phyloP scores from a whole-genome alignment of 2,888 invertebrate genomes.

The Caenorhabditis angaria region DNA sequence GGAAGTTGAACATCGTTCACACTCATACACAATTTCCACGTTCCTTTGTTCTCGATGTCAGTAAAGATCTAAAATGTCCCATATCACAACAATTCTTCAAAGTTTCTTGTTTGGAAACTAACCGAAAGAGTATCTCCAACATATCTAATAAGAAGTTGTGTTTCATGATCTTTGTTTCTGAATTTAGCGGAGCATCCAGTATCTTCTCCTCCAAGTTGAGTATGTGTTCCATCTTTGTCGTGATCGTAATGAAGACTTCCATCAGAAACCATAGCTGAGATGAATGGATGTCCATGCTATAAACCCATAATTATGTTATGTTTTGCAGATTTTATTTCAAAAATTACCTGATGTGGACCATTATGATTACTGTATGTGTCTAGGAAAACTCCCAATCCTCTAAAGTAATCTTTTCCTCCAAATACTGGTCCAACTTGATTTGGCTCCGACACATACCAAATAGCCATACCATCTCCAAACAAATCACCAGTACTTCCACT shows the following conservation, averaged over 20 bases:
- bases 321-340: neutral
- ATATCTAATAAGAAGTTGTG: slow-evolving; percentile 89
- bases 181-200: slow-evolving; percentile 88
- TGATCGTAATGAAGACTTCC: slow-evolving; percentile 95
- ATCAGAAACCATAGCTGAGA: slow-evolving; percentile 98
- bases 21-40: slow-evolving; percentile 91
- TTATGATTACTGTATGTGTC: slow-evolving; percentile 99
- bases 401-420: slow-evolving; percentile 91
- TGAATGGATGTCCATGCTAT: slow-evolving; percentile 96
- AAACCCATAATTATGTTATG: slow-evolving; percentile 13
- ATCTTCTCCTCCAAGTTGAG: slow-evolving; percentile 81
- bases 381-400: slow-evolving; percentile 87
- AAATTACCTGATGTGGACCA: slow-evolving; percentile 91
- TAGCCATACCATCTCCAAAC: slow-evolving; percentile 81
- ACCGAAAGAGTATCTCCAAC: slow-evolving; percentile 85
- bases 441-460: slow-evolving; percentile 76
- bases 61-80: slow-evolving; percentile 81
- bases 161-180: slow-evolving; percentile 88
- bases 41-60: slow-evolving; percentile 75
- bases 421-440: slow-evolving; percentile 83
- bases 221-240: slow-evolving; percentile 96
- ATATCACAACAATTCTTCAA: neutral
- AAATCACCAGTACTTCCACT: slow-evolving; percentile 83
- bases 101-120: slow-evolving; percentile 36
- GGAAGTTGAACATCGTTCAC: slow-evolving; percentile 90